These are phyloP conservation scores for Athene cunicularia DNA, from an alignment of 2,113 vertebrate genomes.

Conservation along the genomic window DNA sequence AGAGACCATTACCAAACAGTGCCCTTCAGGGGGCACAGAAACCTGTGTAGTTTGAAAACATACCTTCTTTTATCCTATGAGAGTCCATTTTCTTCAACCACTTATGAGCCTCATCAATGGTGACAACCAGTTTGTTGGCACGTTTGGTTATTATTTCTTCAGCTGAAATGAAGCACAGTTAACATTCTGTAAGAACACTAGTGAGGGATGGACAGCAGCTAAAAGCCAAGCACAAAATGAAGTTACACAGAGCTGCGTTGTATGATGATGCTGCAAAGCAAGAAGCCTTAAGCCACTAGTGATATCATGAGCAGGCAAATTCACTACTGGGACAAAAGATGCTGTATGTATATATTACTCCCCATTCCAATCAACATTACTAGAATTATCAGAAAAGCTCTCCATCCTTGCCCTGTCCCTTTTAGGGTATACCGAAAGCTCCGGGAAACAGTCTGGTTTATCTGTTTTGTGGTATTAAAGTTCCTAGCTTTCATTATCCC, in stretches of 20 bases:
- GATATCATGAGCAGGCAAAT: background rate
- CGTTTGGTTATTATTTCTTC: conserved; percentile 61
- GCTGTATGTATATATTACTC: background rate
- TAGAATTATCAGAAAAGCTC: background rate
- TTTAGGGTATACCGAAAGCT: background rate
- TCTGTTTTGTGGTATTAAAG: background rate
- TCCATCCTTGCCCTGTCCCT: background rate
- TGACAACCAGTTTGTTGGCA: conserved; percentile 20
- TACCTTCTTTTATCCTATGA: conserved; percentile 67
- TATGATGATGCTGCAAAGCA: background rate
- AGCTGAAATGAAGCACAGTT: conserved; percentile 60
- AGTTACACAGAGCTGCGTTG: background rate
- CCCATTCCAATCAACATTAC: background rate
- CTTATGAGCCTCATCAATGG: conserved; percentile 30
- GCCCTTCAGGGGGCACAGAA: background rate
- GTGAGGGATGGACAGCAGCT: background rate
- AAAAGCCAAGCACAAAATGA: background rate
- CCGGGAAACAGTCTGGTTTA: background rate
- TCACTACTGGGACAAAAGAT: background rate
- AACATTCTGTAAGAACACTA: background rate
- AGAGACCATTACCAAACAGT: background rate
- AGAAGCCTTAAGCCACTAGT: background rate
- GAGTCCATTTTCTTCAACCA: conserved; percentile 73
- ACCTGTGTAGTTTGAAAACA: background rate
- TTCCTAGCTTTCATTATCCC: background rate